These are phyloP conservation scores for Hippoglossus stenolepis DNA, from an alignment of 2,113 vertebrate species.

Conservation along the genomic window DNA sequence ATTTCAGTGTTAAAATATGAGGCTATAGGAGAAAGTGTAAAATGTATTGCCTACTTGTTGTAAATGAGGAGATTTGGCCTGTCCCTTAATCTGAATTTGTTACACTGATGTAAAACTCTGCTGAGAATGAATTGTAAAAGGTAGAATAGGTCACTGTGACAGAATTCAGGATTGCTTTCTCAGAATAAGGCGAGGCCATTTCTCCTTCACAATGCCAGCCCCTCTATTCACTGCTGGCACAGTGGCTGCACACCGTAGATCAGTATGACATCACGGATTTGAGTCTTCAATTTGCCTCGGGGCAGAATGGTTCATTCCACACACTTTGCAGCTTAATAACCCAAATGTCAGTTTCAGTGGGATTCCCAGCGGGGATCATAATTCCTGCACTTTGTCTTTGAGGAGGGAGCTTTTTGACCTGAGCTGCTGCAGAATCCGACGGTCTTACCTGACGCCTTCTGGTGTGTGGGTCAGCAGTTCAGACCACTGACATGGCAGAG, in stretches of 20 bases:
- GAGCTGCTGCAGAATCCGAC: too few relatives aligned
- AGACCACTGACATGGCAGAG: too few relatives aligned
- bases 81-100: conserved; percentile 39
- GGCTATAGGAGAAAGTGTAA: not conserved
- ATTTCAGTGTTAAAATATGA: conserved; percentile 22
- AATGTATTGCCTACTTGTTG: conserved; percentile 20
- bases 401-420: too few relatives aligned
- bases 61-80: conserved; percentile 7
- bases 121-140: conserved; percentile 38
- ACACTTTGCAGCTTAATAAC: conserved; percentile 24
- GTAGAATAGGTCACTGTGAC: conserved; percentile 56
- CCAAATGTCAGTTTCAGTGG: conserved; percentile 28
- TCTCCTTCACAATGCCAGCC: conserved; percentile 37
- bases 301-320: conserved; percentile 27
- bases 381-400: not conserved
- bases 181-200: conserved; percentile 9
- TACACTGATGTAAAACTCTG: conserved; percentile 34
- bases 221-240: not conserved
- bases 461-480: too few relatives aligned
- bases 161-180: conserved; percentile 47
- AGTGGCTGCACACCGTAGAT: conserved; percentile 29
- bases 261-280: conserved; percentile 45
- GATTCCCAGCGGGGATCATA: not conserved
- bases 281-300: conserved; percentile 16
- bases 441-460: too few relatives aligned